Base-by-base conservation (phyloP, 2,113 vertebrate genomes). In the Promerops cafer region DNA sequence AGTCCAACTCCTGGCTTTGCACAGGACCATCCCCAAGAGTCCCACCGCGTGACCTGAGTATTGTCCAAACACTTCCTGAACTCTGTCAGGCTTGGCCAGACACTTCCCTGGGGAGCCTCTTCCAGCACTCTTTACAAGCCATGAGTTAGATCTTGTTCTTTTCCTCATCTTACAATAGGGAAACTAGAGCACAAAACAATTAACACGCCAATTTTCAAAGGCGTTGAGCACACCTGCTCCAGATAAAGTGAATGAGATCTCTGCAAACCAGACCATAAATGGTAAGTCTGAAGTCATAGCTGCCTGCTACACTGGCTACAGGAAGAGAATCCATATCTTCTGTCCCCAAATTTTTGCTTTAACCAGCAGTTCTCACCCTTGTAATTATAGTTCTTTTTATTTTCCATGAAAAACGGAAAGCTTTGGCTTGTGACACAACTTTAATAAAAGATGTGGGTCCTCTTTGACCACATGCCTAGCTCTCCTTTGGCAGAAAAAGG, bases 401-500 rank as follows among this genome's bases (percentile, higher is more conserved):
- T 91, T 93, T 77, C 13, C 39, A 63, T 54, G 63, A 83, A 76
- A 95, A 95, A 85, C 2, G 0, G 57, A 80, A 94, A 94, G 13
- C 60, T 84, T 92, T 92, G 53, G 61, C 75, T 85, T 88, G 45
- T 63, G 59, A 79, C 12, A 85, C 30, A 31, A 39, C 8, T 50
- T 65, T 87, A 90, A 90, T 66, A 93, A 87, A 85, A 50, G 5
- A 78, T 74, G 54, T 3, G 1, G 10, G 50, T 61, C 16, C 24
- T 61, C 82, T 95, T 93, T 96, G 59, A 91, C 88, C 78, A 47
- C 39, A 57, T 74, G 42, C 65, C 39, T 69, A 65, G 31, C 13
- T 83, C 14, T 50, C 23, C n/a, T 69, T 83, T 89, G 84, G 75
- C 70, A 94, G 66, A 33, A 83, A 84, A 96, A 80, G 30, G 21